A percentile compares a stretch with the other conserved stretches of the same genome.
Evolutionary conservation across 1,140 invertebrate species (phyloP).

Genomic region (Eulimnadia texana): DNA sequence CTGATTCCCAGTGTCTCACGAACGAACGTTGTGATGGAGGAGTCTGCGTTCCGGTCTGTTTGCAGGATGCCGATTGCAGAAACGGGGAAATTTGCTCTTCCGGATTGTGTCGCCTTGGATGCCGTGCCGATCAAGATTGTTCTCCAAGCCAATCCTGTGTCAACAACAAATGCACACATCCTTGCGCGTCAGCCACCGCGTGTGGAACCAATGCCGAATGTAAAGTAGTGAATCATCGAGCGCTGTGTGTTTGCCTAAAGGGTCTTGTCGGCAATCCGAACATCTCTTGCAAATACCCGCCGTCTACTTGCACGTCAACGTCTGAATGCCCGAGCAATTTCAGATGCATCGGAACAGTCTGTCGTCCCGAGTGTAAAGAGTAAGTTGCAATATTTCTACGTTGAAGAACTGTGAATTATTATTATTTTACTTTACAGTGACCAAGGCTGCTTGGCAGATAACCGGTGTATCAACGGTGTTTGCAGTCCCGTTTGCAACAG

Average conservation of each 20-base stretch:
- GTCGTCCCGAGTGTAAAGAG: conserved; percentile 55
- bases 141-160: conserved; percentile 49
- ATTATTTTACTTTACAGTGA: conserved; percentile 38
- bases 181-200: conserved; percentile 58
- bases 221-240: conserved; percentile 60
- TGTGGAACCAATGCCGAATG: conserved; percentile 67
- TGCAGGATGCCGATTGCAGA: conserved; percentile 60
- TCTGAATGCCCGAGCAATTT: conserved; percentile 49
- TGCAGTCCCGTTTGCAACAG: conserved; percentile 72
- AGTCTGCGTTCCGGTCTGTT: conserved; percentile 53
- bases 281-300: conserved; percentile 49
- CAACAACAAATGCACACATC: conserved; percentile 61
- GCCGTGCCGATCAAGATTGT: conserved; percentile 63
- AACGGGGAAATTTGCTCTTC: conserved; percentile 70
- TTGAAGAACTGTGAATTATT: not conserved
- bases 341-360: conserved; percentile 54
- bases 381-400: conserved; percentile 25
- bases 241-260: conserved; percentile 53
- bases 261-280: conserved; percentile 57
- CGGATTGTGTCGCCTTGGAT: conserved; percentile 58
- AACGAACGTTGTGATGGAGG: conserved; percentile 48
- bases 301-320: conserved; percentile 42
- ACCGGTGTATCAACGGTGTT: conserved; percentile 61
- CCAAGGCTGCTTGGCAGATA: conserved; percentile 61
- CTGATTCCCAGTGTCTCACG: conserved; percentile 53